A percentile compares a stretch with the other conserved stretches of the same genome.
phyloP scores from a whole-genome alignment of 2,797 vertebrate genomes.

The Okamejei kenojei region DNA sequence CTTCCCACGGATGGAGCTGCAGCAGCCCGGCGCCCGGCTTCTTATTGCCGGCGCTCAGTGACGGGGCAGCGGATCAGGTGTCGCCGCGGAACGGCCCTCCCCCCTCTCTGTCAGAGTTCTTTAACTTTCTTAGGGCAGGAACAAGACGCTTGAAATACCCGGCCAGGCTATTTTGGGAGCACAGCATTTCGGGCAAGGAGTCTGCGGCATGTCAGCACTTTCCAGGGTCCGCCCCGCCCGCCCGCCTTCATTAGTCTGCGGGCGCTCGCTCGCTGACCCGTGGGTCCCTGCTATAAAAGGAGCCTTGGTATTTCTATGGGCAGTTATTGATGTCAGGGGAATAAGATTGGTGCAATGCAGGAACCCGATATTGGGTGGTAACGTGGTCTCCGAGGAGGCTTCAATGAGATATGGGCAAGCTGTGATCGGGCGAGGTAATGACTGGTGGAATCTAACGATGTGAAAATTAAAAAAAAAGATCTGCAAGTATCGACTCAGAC shows the following conservation, averaged over 20 bases:
- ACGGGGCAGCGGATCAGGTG: conserved; percentile 7
- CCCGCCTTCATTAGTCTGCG: too few relatives aligned
- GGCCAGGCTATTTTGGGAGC: conserved; percentile 77
- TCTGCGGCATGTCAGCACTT: conserved; percentile 50
- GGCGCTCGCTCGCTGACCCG: too few relatives aligned
- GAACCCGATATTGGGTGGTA: too few relatives aligned
- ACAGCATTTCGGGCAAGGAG: conserved; percentile 47
- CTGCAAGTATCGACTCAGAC: too few relatives aligned
- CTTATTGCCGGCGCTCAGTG: background rate
- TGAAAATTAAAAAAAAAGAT: too few relatives aligned
- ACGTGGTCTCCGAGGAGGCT: too few relatives aligned
- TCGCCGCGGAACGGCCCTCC: conserved; percentile 71
- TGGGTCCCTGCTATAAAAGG: background rate
- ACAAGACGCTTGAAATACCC: conserved; percentile 54
- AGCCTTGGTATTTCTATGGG: background rate
- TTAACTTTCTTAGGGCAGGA: conserved; percentile 98
- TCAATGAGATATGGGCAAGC: too few relatives aligned
- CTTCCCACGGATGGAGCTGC: conserved; percentile 71
- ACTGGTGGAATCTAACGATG: too few relatives aligned
- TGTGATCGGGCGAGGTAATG: too few relatives aligned
- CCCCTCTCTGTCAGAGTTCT: conserved; percentile 65
- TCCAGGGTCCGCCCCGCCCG: too few relatives aligned
- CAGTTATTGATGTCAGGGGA: background rate
- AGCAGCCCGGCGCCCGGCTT: conserved; percentile 49
- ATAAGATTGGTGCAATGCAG: background rate